Evolutionary conservation across 2,888 invertebrate genomes (phyloP), one percentile per base, ranked within the genome.

Genomic region (Rhabditoides inermis): DNA sequence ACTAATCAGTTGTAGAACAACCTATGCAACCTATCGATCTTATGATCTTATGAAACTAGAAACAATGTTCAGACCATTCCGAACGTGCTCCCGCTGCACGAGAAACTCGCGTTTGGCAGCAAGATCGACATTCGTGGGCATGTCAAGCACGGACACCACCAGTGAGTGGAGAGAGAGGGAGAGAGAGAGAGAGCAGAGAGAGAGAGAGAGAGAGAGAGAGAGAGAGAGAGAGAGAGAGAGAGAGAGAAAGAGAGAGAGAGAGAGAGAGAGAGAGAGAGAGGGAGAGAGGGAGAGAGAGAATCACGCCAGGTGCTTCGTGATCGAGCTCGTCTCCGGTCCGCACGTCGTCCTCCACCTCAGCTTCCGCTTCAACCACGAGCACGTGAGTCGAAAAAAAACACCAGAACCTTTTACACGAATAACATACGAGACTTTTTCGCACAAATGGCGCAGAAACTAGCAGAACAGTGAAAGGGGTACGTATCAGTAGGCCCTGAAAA

Each of bases 281-380:
- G 15, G 32, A 32, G 7, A 15, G 32, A 32, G 32, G 15, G 15
- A 15, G 15, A 32, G 7, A 10, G 15, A 28, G 12, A 28, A 28
- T 28, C 22, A 28, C 18, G 58, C 26, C 48, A 63, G 63, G 37
- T 64, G 61, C 47, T 69, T 69, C 48, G 59, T 62, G 51, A 59
- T 69, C 23, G 69, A 69, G 46, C 58, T 69, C 39, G 58, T 69
- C 51, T 63, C 67, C 28, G 69, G 68, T 46, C 67, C 68, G 32
- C 58, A 65, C 51, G 58, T 69, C 53, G 67, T 68, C 40, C 60
- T 69, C 41, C 68, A 68, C 55, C 57, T 69, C 48, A 63, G 65
- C 56, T 69, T 69, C 65, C 69, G 68, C 18, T 69, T 69, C 61
- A 58, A 61, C 28, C 63, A 61, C 41, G 56, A 58, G 36, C 63